phyloP scores from a whole-genome alignment of 37 sponge, comb jelly and placozoan species.

The Corticium candelabrum region DNA sequence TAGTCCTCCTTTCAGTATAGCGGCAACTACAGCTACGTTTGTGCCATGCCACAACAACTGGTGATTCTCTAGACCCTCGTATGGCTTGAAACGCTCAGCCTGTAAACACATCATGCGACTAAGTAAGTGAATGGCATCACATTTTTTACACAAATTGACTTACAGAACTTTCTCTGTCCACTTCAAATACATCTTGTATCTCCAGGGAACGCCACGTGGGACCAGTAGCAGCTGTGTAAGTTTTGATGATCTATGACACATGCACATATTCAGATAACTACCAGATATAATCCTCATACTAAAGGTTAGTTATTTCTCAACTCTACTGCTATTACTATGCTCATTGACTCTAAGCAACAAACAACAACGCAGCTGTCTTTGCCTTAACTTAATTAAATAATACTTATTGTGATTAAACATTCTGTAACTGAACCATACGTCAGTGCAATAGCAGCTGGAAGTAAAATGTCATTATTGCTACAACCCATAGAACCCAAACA shows the following conservation, averaged over 20 bases:
- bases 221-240: constrained; percentile 35
- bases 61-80: constrained; percentile 39
- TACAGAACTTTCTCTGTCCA: constrained; percentile 65
- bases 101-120: not conserved
- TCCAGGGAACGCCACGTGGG: constrained; percentile 14
- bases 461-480: too few species aligned
- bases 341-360: too few species aligned
- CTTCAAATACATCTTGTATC: constrained; percentile 44
- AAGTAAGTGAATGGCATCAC: not conserved
- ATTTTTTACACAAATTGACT: not conserved
- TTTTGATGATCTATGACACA: constrained; percentile 28
- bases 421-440: too few species aligned
- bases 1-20: constrained; percentile 74
- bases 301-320: too few species aligned
- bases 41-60: constrained; percentile 87
- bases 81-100: constrained; percentile 35
- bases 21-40: constrained; percentile 89
- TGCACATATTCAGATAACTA: not conserved
- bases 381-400: too few species aligned
- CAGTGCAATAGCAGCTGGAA: too few species aligned
- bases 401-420: too few species aligned
- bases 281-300: not conserved
- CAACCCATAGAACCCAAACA: too few species aligned
- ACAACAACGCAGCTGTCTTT: too few species aligned
- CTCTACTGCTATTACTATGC: too few species aligned